Base-by-base conservation (phyloP, 2,888 invertebrate genomes). In the Macropis europaea region DNA sequence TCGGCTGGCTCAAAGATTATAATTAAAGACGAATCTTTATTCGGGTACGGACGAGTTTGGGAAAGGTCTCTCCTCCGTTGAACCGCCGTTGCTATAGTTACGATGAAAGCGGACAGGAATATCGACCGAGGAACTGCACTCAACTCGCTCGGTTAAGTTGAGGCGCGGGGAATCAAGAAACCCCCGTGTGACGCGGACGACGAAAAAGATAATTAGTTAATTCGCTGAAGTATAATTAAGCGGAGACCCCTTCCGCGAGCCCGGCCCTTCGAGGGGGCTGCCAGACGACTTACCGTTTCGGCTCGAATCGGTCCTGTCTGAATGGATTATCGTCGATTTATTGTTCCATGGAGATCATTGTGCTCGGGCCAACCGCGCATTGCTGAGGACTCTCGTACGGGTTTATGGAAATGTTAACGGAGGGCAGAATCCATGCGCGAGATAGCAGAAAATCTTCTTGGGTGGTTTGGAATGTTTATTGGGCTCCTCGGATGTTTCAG, bases 61-160 rank as follows among this genome's bases (percentile, higher is more conserved):
- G n/a, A n/a, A 66, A 76, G 71, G 73, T 79, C 76, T 81, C 71
- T 75, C 77, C 77, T n/a, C n/a, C n/a, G n/a, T 75, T 77, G 80
- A 82, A 81, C 72, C 79, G 68, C 50, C 76, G 86, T 86, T 86
- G 86, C 86, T 85, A 86, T 86, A 84, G 86, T 84, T 85, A 86
- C 86, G 77, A 78, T 73, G 81, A 81, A 81, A 86, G 79, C 79
- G 82, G 81, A 80, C 82, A 81, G 79, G 79, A 82, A 85, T 86
- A 85, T 86, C 84, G 85, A 86, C 76, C 85, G 78, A 69, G 79
- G 68, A 81, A 81, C 84, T 81, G 77, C 79, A 79, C 76, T 82
- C 69, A 70, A 70, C 69, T 56, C 56, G 69, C 67, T 56, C 60
- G 60, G 74, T 64, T 72, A 75, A 77, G 70, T 76, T 75, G 63